Base-by-base conservation (phyloP, 2,113 vertebrate genomes). In the Hydropotes inermis region DNA sequence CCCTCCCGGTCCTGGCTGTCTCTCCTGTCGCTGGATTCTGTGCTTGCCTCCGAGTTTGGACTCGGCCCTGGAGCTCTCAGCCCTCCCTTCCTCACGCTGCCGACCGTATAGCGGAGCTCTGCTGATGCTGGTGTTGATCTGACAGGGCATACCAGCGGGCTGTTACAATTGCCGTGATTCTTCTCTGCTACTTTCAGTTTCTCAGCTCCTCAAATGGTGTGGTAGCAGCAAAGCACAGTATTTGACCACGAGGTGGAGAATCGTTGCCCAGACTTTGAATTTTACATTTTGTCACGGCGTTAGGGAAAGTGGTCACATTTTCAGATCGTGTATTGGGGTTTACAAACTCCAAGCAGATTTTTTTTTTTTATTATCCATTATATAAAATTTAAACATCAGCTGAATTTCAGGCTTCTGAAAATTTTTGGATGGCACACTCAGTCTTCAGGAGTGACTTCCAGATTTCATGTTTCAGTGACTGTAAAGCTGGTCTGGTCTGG, bases 121-220 rank as follows among this genome's bases (percentile, higher is more conserved):
- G 92, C 89, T 95, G 28, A 88, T 14, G 74, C 84, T 36, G 81
- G 91, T 89, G 55, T 92, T 91, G 81, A 78, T 95, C 79, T 70
- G 92, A 70, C 87, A 55, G 0, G 82, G 47, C 55, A 43, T n/a
- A 89, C 25, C 67, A 83, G 64, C 15, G 50, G 93, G 91, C 27
- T 57, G 96, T 95, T 90, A 87, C 67, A 92, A 95, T 94, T 87
- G 84, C 95, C 19, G 1, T 19, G 33, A 52, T 70, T 95, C 81
- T 90, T 95, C 74, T 76, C 81, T 33, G 36, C 39, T 45, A 84
- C 17, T 5, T 74, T 57, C 92, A 10, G 0, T 82, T 64, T 82
- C 54, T 67, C 30, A 54, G 55, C 28, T 88, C 43, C 47, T 89
- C 30, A 33, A 39, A 57, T 47, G 58, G 81, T 8, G 17, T 36